Evolutionary conservation across 2,888 invertebrate species (phyloP).

Genomic region (Fragum fragum): DNA sequence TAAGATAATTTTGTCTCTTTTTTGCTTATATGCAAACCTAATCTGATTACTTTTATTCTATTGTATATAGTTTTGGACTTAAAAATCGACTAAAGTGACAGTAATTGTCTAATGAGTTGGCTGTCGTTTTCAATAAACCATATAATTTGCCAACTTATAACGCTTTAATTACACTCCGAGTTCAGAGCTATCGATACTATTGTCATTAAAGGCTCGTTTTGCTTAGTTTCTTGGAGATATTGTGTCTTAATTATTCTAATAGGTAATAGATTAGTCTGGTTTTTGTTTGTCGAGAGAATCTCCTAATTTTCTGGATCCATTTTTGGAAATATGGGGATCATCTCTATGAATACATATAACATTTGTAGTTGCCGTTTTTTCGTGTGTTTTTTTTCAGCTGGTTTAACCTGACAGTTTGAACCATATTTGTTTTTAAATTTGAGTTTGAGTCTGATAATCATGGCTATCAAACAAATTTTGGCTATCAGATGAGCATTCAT

Average conservation of each 20-base stretch:
- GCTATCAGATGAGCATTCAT: too few relatives aligned
- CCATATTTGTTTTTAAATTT: too few relatives aligned
- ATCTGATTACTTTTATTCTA: too few relatives aligned
- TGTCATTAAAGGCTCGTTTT: slow-evolving; percentile 18
- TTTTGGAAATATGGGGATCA: background rate
- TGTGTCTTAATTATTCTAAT: slow-evolving; percentile 30
- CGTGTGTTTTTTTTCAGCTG: too few relatives aligned
- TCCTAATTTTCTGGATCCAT: slow-evolving; percentile 7
- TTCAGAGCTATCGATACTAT: background rate
- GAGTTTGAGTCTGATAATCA: too few relatives aligned
- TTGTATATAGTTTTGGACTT: too few relatives aligned
- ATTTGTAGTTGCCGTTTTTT: too few relatives aligned
- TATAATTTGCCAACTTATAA: slow-evolving; percentile 16
- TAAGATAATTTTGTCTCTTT: too few relatives aligned
- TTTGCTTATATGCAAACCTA: too few relatives aligned
- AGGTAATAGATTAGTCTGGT: slow-evolving; percentile 30
- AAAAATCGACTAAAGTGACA: background rate
- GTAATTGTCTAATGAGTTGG: slow-evolving; percentile 11
- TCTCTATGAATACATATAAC: background rate
- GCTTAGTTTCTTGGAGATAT: slow-evolving; percentile 13
- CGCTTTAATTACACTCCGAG: slow-evolving; percentile 14
- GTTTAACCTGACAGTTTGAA: too few relatives aligned
- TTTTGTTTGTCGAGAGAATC: slow-evolving; percentile 3
- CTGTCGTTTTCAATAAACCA: slow-evolving; percentile 11
- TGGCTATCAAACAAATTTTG: too few relatives aligned